Evolutionary conservation across 2,113 vertebrate genomes (phyloP).

Genomic region (Sakesphorus luctuosus): DNA sequence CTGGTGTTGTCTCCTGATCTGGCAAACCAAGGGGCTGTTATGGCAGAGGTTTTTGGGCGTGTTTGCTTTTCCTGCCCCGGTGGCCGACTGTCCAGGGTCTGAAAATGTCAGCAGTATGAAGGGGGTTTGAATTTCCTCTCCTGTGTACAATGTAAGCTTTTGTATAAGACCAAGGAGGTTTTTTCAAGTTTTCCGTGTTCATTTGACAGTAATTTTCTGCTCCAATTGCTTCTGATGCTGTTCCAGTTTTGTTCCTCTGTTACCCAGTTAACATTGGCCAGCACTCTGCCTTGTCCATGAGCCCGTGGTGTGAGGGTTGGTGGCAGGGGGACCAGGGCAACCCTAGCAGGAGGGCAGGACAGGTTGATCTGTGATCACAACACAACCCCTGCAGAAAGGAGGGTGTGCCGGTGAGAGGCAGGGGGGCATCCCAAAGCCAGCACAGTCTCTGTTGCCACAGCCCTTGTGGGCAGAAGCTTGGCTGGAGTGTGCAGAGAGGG

Average conservation of each 20-base stretch:
- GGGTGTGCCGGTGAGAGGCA: not conserved
- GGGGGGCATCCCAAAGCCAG: fast-evolving
- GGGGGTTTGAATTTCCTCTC: constrained; percentile 37
- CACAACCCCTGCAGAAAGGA: not conserved
- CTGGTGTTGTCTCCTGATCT: not conserved
- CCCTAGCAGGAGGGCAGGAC: not conserved
- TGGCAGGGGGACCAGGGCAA: not conserved
- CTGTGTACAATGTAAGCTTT: constrained; percentile 29
- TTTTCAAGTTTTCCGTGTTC: not conserved
- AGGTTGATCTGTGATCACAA: not conserved
- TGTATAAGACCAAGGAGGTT: not conserved
- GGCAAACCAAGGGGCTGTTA: not conserved
- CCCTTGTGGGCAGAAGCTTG: not conserved
- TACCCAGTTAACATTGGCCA: not conserved
- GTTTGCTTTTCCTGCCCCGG: not conserved
- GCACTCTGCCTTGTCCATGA: not conserved
- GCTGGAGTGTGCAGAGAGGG: not conserved
- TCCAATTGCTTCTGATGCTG: not conserved
- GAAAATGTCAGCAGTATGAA: not conserved
- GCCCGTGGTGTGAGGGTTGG: not conserved
- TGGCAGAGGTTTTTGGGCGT: not conserved
- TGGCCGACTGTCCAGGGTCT: not conserved
- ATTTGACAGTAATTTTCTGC: constrained; percentile 14
- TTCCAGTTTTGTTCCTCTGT: not conserved
- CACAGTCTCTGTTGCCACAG: fast-evolving